Conservation (phyloP, 2,888 invertebrate species). For the Cistogaster globosa region DNA sequence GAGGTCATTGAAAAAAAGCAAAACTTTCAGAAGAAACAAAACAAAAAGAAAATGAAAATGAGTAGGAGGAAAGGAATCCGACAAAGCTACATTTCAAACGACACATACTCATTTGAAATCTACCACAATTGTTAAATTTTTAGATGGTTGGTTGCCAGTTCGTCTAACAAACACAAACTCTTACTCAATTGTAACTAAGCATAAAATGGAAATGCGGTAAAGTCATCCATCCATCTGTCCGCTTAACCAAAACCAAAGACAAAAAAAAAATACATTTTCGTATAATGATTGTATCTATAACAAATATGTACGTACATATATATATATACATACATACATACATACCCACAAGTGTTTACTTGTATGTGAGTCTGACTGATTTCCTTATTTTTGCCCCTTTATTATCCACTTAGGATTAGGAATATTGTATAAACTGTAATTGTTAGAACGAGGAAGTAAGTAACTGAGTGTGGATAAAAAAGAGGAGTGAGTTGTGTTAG, state of each 20-base stretch:
- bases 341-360: constrained; percentile 22
- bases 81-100: constrained; percentile 25
- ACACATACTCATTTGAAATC: constrained; percentile 58
- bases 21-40: constrained; percentile 29
- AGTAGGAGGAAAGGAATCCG: constrained; percentile 24
- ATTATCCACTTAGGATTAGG: constrained; percentile 61
- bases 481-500: constrained; percentile 50
- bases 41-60: constrained; percentile 20
- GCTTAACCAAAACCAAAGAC: constrained; percentile 65
- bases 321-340: too few species aligned
- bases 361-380: not conserved
- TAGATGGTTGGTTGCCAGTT: constrained; percentile 61
- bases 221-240: constrained; percentile 70
- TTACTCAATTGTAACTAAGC: constrained; percentile 29
- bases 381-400: constrained; percentile 20
- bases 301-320: not conserved
- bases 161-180: constrained; percentile 49
- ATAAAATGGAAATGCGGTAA: constrained; percentile 64
- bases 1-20: constrained; percentile 66
- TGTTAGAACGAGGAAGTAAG: constrained; percentile 9
- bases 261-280: constrained; percentile 56
- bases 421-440: constrained; percentile 39
- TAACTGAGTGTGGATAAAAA: constrained; percentile 9
- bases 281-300: constrained; percentile 63
- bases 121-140: constrained; percentile 68